Base-by-base conservation (phyloP, 1,140 invertebrate genomes). In the Drosophila kepulauana region DNA sequence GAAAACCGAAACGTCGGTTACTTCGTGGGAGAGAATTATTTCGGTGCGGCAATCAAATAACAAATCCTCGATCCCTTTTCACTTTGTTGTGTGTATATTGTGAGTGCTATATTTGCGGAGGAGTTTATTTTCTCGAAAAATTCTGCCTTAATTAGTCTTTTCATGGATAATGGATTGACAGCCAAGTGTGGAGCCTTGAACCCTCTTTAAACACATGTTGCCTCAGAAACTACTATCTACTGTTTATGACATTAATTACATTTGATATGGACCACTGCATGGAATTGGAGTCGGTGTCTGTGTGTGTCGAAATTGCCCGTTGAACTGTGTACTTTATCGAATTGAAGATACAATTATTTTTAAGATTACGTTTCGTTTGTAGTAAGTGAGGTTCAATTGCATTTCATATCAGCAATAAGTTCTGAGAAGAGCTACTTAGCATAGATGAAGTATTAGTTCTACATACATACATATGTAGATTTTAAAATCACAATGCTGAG, bases 121-220 rank as follows among this genome's bases (percentile, higher is more conserved):
- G 70, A 70, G 33, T 72, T 67, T 54, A 11, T 11, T 67, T 88
- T 51, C 8, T 13, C 52, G 49, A 54, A 80, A 80, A 67, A 78
- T 74, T 66, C 65, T 75, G 80, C 84, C 69, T 77, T 88, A 67
- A 82, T 84, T 82, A 82, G 84, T 82, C 68, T 58, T 80, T 80
- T 67, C 66, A 80, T 80, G 76, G 69, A 69, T 82, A 82, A 82
- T 87, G 70, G 65, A 77, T 49, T 59, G 80, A 82, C 79, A 80
- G 84, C 62, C 52, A 15, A 64, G 59, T 54, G 59, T 70, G 68
- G 73, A 81, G 71, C 74, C 76, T 74, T 73, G 67, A 69, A 89
- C 82, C 89, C 85, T 89, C 86, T 73, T 91, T 82, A 85, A 89
- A 82, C 89, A 91, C 64, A 91, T 91, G 89, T 86, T 86, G 75